Conservation (phyloP, 2,797 vertebrate genomes). For the Phataginus tetradactyla region DNA sequence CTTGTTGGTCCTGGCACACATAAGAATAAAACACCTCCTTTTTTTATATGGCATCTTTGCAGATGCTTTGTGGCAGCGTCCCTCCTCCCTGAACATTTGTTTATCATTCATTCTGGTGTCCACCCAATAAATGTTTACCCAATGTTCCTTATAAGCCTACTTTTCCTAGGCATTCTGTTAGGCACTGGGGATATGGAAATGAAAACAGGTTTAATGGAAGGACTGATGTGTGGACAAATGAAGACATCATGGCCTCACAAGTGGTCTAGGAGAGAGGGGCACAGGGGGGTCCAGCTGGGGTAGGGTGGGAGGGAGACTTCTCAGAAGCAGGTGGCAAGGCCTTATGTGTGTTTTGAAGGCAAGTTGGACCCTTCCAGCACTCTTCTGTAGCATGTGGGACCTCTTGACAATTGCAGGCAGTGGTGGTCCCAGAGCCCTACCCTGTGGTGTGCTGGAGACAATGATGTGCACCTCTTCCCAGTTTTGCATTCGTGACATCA, state of each 20-base stretch:
- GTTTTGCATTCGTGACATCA: not conserved
- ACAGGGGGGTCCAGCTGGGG: not conserved
- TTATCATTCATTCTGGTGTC: not conserved
- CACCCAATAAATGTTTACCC: not conserved
- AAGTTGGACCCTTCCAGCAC: not conserved
- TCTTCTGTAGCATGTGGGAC: not conserved
- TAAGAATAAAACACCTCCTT: not conserved
- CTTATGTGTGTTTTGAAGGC: not conserved
- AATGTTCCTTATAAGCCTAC: not conserved
- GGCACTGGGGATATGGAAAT: not conserved
- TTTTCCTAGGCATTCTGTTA: not conserved
- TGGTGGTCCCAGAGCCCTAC: too few relatives aligned
- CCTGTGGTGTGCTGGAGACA: not conserved
- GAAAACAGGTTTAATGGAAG: not conserved
- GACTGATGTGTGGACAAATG: not conserved
- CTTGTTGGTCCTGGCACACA: not conserved
- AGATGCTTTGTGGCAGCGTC: not conserved
- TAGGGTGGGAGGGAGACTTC: not conserved
- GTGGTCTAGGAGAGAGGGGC: not conserved
- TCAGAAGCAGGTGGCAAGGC: not conserved
- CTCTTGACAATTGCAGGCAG: not conserved
- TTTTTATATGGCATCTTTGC: not conserved
- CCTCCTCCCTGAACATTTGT: not conserved
- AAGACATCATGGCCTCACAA: not conserved
- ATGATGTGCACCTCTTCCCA: not conserved